phyloP scores from a whole-genome alignment of 2,888 invertebrate genomes.

The Nematopogon swammerdamellus region DNA sequence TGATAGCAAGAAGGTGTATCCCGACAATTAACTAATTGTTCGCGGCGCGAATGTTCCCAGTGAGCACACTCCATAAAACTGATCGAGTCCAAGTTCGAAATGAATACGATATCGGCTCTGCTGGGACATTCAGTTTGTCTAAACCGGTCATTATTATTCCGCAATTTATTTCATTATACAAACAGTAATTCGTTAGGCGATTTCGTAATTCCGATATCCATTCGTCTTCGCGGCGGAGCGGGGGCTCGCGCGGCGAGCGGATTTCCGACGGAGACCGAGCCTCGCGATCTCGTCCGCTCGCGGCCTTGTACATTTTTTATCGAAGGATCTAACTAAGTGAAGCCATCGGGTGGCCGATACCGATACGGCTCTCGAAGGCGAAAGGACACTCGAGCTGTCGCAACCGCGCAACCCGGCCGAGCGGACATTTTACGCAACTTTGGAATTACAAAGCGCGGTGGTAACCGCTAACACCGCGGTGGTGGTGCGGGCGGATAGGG shows the following conservation, averaged over 20 bases:
- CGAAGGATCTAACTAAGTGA: not conserved
- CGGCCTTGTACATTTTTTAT: not conserved
- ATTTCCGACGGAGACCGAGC: not conserved
- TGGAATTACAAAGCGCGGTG: constrained; percentile 5
- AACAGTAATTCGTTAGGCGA: not conserved
- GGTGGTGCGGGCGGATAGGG: no score
- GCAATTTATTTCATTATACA: not conserved
- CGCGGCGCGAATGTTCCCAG: no score
- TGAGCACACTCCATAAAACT: no score
- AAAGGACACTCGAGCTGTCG: constrained; percentile 5
- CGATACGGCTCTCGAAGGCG: constrained; percentile 1
- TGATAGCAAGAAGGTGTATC: no score
- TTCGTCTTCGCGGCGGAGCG: not conserved
- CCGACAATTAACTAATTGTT: no score
- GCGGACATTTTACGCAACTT: constrained; percentile 7
- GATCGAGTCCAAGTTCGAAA: no score
- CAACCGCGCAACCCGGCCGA: not conserved
- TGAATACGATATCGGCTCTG: no score
- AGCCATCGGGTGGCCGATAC: not conserved
- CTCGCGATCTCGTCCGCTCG: not conserved
- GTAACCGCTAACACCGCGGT: no score
- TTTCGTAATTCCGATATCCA: not conserved
- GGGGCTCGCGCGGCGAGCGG: not conserved
- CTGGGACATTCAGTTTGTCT: no score
- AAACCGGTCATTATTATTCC: not conserved